A percentile compares a stretch with the other conserved stretches of the same genome.
phyloP scores from a whole-genome alignment of 2,113 vertebrate species.

The Polyodon spathula region DNA sequence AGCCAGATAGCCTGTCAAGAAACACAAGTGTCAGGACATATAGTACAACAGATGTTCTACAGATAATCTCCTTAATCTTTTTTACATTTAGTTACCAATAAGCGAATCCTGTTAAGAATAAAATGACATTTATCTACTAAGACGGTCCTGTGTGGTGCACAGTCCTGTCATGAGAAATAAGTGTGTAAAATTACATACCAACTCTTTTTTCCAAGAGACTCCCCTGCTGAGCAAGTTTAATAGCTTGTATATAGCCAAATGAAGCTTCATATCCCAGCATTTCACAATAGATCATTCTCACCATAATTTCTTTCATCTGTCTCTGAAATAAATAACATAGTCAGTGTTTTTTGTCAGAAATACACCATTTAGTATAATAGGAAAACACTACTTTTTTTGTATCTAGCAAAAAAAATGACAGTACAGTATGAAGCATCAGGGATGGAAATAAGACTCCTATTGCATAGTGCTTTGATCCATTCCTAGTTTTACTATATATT shows the following conservation, averaged over 20 bases:
- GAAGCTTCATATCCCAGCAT: conserved; percentile 93
- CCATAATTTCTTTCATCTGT: conserved; percentile 95
- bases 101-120: background rate
- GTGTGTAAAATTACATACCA: conserved; percentile 75
- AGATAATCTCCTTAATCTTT: background rate
- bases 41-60: background rate
- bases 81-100: too few relatives aligned
- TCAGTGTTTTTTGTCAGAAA: too few relatives aligned
- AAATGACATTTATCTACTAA: background rate
- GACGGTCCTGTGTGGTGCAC: too few relatives aligned
- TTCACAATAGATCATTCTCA: conserved; percentile 92
- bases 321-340: conserved; percentile 68
- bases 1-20: conserved; percentile 79
- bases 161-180: too few relatives aligned
- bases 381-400: too few relatives aligned
- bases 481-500: too few relatives aligned
- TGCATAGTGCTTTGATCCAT: too few relatives aligned
- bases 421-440: too few relatives aligned
- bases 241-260: conserved; percentile 93
- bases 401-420: too few relatives aligned
- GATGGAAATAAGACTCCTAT: too few relatives aligned
- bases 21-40: conserved; percentile 8
- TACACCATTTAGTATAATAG: too few relatives aligned
- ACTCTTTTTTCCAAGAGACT: conserved; percentile 90
- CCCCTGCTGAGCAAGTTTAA: conserved; percentile 94